Conservation (phyloP, 1,140 invertebrate genomes). For the Orussus abietinus region DNA sequence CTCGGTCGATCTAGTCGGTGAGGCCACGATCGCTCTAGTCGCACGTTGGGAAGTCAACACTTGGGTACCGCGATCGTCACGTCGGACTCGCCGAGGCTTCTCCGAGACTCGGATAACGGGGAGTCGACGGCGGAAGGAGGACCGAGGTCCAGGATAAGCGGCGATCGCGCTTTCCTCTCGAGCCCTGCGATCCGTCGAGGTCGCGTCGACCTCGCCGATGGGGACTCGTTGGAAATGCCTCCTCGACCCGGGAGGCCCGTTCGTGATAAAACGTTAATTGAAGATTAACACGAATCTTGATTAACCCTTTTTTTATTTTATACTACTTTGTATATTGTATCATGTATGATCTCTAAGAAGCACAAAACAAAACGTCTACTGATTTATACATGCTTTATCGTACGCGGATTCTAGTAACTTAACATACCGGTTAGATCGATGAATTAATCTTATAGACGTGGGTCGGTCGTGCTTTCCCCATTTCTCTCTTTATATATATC, state of each 20-base stretch:
- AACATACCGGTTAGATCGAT: constrained; percentile 26
- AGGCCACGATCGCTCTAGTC: not conserved
- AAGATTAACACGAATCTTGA: constrained; percentile 44
- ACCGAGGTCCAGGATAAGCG: too few relatives aligned
- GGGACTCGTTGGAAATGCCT: constrained; percentile 19
- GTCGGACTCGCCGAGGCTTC: too few relatives aligned
- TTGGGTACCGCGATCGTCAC: too few relatives aligned
- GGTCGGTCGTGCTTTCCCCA: constrained; percentile 14
- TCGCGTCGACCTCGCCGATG: too few relatives aligned
- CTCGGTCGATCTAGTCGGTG: too few relatives aligned
- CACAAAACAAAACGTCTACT: constrained; percentile 50
- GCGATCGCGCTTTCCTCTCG: not conserved
- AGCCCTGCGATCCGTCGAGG: too few relatives aligned
- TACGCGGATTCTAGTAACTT: constrained; percentile 40
- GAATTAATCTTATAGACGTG: constrained; percentile 13
- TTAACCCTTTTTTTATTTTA: constrained; percentile 50
- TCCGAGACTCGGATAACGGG: not conserved
- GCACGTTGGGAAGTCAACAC: not conserved
- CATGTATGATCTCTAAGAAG: constrained; percentile 52
- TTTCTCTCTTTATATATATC: too few relatives aligned
- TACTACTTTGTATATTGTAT: constrained; percentile 52
- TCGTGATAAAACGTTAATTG: constrained; percentile 41
- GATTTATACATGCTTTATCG: constrained; percentile 50
- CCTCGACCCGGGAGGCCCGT: constrained; percentile 17
- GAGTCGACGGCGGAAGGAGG: not conserved